phyloP scores from a whole-genome alignment of 2,797 vertebrate genomes.

The Cirrhinus mrigala region DNA sequence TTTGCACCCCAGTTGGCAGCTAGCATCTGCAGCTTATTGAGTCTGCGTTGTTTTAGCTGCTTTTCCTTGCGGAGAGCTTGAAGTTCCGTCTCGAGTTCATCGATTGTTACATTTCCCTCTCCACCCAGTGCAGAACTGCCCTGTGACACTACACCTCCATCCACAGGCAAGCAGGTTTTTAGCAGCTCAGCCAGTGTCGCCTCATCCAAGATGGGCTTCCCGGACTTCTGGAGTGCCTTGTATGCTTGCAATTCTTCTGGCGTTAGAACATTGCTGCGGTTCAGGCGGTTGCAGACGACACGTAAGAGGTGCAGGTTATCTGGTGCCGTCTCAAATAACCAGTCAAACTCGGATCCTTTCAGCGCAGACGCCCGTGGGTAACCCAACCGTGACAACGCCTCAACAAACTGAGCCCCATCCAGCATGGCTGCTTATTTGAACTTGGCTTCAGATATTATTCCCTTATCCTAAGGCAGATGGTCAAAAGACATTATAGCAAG shows the following conservation, averaged over 20 bases:
- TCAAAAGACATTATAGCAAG: slow-evolving; percentile 16
- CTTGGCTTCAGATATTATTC: slow-evolving; percentile 33
- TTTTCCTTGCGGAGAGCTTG: slow-evolving; percentile 80
- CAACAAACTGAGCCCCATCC: slow-evolving; percentile 88
- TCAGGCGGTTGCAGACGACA: slow-evolving; percentile 87
- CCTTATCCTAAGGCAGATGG: slow-evolving; percentile 23
- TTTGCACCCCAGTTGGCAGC: slow-evolving; percentile 73
- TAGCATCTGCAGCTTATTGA: slow-evolving; percentile 82
- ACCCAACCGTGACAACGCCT: slow-evolving; percentile 83
- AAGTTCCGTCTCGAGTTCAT: slow-evolving; percentile 85
- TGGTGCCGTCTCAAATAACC: slow-evolving; percentile 88
- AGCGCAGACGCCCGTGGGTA: slow-evolving; percentile 83
- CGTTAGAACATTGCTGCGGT: slow-evolving; percentile 78
- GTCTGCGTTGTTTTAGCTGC: slow-evolving; percentile 79
- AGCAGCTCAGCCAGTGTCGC: slow-evolving; percentile 83
- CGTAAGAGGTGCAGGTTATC: slow-evolving; percentile 85
- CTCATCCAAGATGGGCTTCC: slow-evolving; percentile 85
- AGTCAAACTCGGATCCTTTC: slow-evolving; percentile 92
- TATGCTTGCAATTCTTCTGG: slow-evolving; percentile 82
- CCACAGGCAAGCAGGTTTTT: slow-evolving; percentile 77
- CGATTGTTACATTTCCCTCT: slow-evolving; percentile 71
- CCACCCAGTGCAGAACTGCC: slow-evolving; percentile 41
- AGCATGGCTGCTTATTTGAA: slow-evolving; percentile 78
- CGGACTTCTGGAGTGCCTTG: slow-evolving; percentile 74
- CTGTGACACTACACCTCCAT: slow-evolving; percentile 51